Base-by-base conservation (phyloP, 53 echinoderm and acorn worm species). In the Echinometra lucunter region DNA sequence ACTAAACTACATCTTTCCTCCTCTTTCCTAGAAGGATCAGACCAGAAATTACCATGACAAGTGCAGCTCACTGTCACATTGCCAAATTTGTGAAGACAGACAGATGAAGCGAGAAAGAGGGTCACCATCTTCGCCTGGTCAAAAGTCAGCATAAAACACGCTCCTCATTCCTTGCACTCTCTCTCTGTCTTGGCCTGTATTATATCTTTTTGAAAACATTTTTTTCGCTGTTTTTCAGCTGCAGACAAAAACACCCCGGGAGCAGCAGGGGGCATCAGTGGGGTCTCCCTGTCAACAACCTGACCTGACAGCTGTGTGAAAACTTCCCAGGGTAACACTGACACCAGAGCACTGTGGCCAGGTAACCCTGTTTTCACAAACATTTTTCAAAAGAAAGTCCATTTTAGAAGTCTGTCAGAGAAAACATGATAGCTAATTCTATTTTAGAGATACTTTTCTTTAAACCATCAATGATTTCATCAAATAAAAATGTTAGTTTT, bases 231-330 rank as follows among this genome's bases (percentile, higher is more conserved):
- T 92, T 69, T 74, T 92, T 92, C 58, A 27, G 92, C 35, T 10
- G n/a, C 92, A 92, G 92, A 92, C 92, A 92, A 92, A 37, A 92
- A 92, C 92, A 92, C 72, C 74, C 44, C 45, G 74, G 25, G 44
- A 92, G 45, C 92, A 72, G 70, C 15, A 74, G 92, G 92, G 92
- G 92, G 92, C 53, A 42, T 45, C 92, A 32, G 55, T 57, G 57
- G 74, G 92, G 92, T 72, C 30, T 69, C 92, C 92, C 70, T 72
- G 70, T 92, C 92, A 72, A 92, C 92, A 92, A 72, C 66, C 47
- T 47, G 74, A 92, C 92, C 74, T 91, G 91, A 91, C 91, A 91
- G 91, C 91, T 66, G 58, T 6, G 55, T 89, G 89, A 57, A 83
- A 47, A 88, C 88, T 57, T 57, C 57, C 88, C 88, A 55, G 53